Evolutionary conservation across 2,888 invertebrate species (phyloP), one percentile per base, ranked within the genome.

Genomic region (Dione vanillae): DNA sequence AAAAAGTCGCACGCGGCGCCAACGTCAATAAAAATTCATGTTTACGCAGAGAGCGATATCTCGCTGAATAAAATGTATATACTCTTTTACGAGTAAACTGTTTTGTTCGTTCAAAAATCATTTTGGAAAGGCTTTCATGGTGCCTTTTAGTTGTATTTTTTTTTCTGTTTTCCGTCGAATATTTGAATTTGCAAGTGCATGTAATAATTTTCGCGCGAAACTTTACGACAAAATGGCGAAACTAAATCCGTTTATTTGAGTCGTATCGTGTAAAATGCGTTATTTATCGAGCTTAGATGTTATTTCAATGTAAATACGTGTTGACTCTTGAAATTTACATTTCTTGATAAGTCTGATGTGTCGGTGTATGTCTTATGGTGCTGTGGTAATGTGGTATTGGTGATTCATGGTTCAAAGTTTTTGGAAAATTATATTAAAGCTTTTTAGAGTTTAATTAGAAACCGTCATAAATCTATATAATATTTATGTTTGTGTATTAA

Each of bases 11-110:
- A 79, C 79, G 79, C 82, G 78, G 79, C 80, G 82, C 80, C 85
- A 82, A 79, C 81, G 86, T 89, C 89, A 89, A 90, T 91, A 90
- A 90, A 89, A 88, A 86, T 87, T 86, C 85, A 89, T 89, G 85
- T 88, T 89, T 88, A 89, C 88, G 85, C 85, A 80, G 74, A 78
- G 74, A 76, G 81, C 83, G 85, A 86, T 89, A 88, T 86, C 85
- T 83, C 80, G 79, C 80, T 80, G 78, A 83, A 84, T 82, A 85
- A 84, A 88, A 84, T 82, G 81, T 78, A 80, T 78, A 80, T 76
- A 75, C 78, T 76, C 83, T 81, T 83, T 82, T 82, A 11, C 56
- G 0, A 16, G 56, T 56, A 82, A 80, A 82, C 80, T 81, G 81
- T 77, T 82, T 80, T 79, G 79, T 84, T 80, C 79, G 82, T 79